Conservation (phyloP, 2,888 invertebrate genomes). For the Venusia cambrica region DNA sequence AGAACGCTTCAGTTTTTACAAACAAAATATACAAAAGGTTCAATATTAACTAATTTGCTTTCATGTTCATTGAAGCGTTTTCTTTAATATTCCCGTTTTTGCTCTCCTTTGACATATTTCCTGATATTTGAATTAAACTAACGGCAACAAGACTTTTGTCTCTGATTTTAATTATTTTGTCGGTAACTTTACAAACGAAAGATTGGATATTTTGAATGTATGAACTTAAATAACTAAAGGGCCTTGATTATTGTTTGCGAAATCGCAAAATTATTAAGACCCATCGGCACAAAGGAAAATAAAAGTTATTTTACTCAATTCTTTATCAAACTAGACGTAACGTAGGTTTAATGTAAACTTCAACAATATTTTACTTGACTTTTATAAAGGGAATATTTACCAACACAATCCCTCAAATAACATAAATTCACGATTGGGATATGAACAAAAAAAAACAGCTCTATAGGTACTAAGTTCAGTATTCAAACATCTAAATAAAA, state of each 20-base stretch:
- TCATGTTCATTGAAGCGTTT: conserved; percentile 36
- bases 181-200: no score
- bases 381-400: no score
- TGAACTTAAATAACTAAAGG: no score
- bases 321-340: no score
- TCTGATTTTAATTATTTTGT: conserved; percentile 24
- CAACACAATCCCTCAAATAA: no score
- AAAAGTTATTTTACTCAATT: conserved; percentile 22
- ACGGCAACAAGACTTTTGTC: conserved; percentile 26
- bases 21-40: conserved; percentile 37
- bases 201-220: no score
- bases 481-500: conserved; percentile 5
- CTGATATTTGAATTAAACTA: conserved; percentile 33
- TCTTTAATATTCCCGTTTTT: conserved; percentile 28
- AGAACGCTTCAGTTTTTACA: conserved; percentile 26
- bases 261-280: conserved; percentile 21
- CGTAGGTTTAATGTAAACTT: no score
- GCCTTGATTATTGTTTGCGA: conserved; percentile 22
- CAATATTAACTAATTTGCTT: conserved; percentile 43
- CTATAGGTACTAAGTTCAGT: no score
- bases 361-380: no score
- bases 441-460: no score
- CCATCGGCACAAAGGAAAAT: conserved; percentile 24
- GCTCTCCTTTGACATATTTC: conserved; percentile 36
- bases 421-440: no score